Evolutionary conservation across 2,113 vertebrate species (phyloP).

Genomic region (Nannospalax galili): DNA sequence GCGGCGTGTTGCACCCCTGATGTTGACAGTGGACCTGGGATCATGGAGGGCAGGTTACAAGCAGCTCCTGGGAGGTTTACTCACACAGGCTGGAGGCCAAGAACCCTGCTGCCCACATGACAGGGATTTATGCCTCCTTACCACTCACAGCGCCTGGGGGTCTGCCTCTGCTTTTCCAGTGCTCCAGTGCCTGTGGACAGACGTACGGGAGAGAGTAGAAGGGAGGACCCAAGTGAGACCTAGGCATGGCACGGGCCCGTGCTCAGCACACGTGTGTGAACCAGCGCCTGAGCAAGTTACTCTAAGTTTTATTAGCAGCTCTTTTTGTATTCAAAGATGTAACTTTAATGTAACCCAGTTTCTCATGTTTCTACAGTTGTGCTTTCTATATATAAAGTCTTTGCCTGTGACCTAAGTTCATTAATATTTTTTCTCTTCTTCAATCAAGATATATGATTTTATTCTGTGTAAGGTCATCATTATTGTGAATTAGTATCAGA

Average conservation of each 20-base stretch:
- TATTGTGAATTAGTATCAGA: neutral
- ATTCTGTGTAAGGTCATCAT: neutral
- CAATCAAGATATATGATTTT: neutral
- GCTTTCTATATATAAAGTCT: neutral
- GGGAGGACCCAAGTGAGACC: neutral
- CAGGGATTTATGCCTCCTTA: neutral
- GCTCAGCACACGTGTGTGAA: neutral
- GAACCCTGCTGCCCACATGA: neutral
- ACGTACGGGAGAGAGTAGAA: neutral
- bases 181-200: neutral
- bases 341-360: neutral
- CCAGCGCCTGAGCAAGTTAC: neutral
- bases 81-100: neutral
- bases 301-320: neutral
- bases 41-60: neutral
- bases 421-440: neutral
- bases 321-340: neutral
- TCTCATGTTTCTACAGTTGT: neutral
- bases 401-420: neutral
- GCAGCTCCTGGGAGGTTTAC: neutral
- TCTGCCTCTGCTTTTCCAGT: neutral
- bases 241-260: neutral
- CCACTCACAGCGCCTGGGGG: neutral
- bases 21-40: neutral
- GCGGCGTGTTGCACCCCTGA: neutral